These are phyloP conservation scores for Polyploca ridens DNA, from an alignment of 2,888 invertebrate genomes.

Conservation along the genomic window DNA sequence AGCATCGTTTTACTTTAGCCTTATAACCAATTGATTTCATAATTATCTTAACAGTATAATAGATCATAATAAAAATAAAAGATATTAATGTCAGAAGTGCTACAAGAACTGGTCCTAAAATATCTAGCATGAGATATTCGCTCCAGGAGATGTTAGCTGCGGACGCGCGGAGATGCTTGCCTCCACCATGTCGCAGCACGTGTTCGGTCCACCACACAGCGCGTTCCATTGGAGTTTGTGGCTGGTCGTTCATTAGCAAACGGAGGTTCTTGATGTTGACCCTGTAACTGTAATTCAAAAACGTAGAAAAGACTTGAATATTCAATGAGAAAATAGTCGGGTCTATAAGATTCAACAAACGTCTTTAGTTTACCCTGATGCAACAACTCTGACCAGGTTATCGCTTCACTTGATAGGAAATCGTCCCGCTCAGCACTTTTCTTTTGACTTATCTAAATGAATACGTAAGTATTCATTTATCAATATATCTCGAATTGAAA, in stretches of 20 bases:
- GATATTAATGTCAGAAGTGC: slow-evolving; percentile 10
- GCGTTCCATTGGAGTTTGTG: slow-evolving; percentile 30
- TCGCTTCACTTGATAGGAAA: too few species aligned
- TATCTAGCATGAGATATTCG: slow-evolving; percentile 21
- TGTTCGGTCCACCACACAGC: slow-evolving; percentile 43
- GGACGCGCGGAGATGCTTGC: slow-evolving; percentile 33
- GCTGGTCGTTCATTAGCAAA: slow-evolving; percentile 30
- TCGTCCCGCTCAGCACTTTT: too few species aligned
- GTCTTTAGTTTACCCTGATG: too few species aligned
- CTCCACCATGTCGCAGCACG: slow-evolving; percentile 37
- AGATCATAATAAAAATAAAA: neutral
- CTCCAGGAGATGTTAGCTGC: slow-evolving; percentile 37
- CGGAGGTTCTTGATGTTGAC: slow-evolving; percentile 27
- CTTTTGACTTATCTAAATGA: too few species aligned
- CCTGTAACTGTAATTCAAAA: slow-evolving; percentile 25
- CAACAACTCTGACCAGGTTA: too few species aligned
- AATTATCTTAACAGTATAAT: neutral
- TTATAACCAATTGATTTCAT: neutral
- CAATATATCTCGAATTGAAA: too few species aligned
- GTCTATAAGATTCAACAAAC: too few species aligned
- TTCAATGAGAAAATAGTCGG: too few species aligned
- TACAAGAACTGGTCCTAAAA: neutral
- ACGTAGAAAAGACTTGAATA: too few species aligned
- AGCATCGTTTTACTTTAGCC: neutral
- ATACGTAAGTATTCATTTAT: too few species aligned